Percentiles rank a stretch among this genome's conserved stretches.
Conservation (phyloP, 2,113 vertebrate species). For the Tursiops truncatus region DNA sequence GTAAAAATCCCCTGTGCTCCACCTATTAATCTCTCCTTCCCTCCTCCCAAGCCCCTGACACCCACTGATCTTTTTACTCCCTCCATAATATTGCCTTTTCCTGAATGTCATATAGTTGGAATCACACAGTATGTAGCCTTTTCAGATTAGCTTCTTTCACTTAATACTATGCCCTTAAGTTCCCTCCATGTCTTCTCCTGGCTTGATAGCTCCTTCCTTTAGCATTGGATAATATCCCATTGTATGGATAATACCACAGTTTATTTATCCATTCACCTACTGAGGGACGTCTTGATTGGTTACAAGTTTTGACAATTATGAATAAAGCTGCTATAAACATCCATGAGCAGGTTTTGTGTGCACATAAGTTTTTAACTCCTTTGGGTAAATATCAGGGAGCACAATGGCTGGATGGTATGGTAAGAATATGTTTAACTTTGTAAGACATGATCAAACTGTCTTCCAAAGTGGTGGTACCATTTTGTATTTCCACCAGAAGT, state of each 20-base stretch:
- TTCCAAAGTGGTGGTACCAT: neutral
- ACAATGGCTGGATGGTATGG: neutral
- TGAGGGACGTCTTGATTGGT: neutral
- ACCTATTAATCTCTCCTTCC: neutral
- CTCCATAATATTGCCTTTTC: neutral
- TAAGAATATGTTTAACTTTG: neutral
- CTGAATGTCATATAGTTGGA: neutral
- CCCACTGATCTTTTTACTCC: neutral
- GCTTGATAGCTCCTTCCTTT: neutral
- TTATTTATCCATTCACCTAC: neutral
- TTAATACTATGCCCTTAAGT: neutral
- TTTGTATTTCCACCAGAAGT: neutral
- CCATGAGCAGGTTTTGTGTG: neutral
- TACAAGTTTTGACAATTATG: neutral
- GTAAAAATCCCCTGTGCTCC: neutral
- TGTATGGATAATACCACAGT: neutral
- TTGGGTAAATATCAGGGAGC: neutral
- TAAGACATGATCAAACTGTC: neutral
- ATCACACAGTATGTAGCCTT: neutral
- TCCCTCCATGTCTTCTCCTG: neutral
- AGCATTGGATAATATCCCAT: neutral
- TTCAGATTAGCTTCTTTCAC: neutral
- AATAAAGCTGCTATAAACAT: neutral
- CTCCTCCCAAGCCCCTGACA: neutral
- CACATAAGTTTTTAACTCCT: neutral